A percentile compares a stretch with the other conserved stretches of the same genome.
These are phyloP conservation scores for Gorsachius magnificus DNA, from an alignment of 2,797 vertebrate genomes.

Conservation along the genomic window DNA sequence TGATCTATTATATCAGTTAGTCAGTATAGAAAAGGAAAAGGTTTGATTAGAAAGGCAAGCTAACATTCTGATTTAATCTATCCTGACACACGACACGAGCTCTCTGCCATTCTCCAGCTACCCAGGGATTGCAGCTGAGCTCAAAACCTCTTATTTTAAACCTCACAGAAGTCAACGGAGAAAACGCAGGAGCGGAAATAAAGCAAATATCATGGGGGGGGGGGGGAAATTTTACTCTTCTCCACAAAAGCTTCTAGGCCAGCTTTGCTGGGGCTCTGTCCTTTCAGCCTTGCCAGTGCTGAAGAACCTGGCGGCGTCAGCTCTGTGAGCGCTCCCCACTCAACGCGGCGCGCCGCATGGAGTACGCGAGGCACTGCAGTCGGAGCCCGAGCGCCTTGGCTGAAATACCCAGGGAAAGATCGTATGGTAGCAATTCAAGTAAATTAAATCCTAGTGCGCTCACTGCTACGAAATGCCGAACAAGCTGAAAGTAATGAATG, in stretches of 20 bases:
- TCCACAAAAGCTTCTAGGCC: neutral
- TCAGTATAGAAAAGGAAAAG: neutral
- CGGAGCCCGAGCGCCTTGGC: fast-evolving
- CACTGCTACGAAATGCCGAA: neutral
- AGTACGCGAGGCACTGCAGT: neutral
- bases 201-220: neutral
- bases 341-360: fast-evolving
- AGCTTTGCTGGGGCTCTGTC: neutral
- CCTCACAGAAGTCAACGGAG: neutral
- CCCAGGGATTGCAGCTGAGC: neutral
- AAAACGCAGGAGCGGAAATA: neutral
- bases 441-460: neutral
- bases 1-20: neutral
- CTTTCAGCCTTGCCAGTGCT: neutral
- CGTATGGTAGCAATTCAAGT: neutral
- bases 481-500: neutral
- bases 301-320: fast-evolving
- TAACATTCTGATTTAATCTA: neutral
- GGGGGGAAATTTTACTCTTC: fast-evolving
- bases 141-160: neutral
- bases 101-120: neutral
- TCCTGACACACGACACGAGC: neutral
- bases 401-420: neutral
- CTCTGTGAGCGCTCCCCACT: too few species aligned
- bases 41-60: neutral